Percentiles rank a stretch among this genome's conserved stretches.
Conservation (phyloP, 35 echinoderm and acorn worm genomes). For the Antedon bifida region DNA sequence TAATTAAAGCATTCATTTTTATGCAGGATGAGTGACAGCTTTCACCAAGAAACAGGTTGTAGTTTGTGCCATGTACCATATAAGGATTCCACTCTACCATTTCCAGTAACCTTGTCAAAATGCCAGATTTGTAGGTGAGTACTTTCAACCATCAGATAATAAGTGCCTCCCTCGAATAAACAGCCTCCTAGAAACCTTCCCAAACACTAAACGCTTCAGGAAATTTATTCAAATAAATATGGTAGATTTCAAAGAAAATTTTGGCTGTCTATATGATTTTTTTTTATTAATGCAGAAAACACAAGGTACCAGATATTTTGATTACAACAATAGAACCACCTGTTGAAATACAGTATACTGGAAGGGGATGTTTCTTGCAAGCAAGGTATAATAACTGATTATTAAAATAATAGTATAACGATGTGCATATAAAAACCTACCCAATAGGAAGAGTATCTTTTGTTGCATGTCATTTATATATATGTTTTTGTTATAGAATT, state of each 20-base stretch:
- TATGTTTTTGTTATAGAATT: constrained; percentile 32
- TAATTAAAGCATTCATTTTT: too few species aligned
- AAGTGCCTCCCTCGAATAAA: too few species aligned
- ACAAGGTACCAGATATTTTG: constrained; percentile 75
- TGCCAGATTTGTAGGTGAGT: constrained; percentile 73
- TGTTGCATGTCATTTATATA: not conserved
- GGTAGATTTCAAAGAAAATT: too few species aligned
- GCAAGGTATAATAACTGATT: constrained; percentile 29
- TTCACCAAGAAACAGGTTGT: constrained; percentile 11
- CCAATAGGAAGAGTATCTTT: too few species aligned
- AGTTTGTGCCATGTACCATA: constrained; percentile 87
- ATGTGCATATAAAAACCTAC: too few species aligned
- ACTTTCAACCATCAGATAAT: too few species aligned
- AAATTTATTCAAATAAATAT: too few species aligned
- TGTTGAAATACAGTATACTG: constrained; percentile 34
- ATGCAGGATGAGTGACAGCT: not conserved
- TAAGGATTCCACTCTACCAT: constrained; percentile 77
- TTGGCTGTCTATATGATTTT: not conserved
- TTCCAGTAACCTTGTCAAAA: constrained; percentile 57
- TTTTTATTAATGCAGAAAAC: constrained; percentile 25
- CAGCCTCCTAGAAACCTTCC: too few species aligned
- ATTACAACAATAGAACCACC: constrained; percentile 90
- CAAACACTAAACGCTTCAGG: too few species aligned
- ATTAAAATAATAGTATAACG: too few species aligned
- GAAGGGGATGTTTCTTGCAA: constrained; percentile 67